Percentiles rank a stretch among this genome's conserved stretches.
phyloP scores from a whole-genome alignment of 2,113 vertebrate species.

The Pteropus alecto region DNA sequence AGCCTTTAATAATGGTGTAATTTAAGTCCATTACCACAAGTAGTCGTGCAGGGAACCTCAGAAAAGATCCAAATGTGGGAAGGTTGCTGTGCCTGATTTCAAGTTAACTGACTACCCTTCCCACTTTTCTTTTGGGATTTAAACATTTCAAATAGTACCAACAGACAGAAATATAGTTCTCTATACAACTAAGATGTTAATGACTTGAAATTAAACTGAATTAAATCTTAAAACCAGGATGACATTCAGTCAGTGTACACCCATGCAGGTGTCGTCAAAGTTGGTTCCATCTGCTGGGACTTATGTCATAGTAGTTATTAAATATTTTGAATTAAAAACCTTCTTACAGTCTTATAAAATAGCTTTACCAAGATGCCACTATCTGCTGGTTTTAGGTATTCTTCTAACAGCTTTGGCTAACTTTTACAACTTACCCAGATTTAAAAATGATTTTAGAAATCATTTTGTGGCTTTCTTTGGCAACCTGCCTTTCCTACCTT shows the following conservation, averaged over 20 bases:
- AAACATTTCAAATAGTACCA: not conserved
- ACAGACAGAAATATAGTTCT: not conserved
- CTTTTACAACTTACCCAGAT: not conserved
- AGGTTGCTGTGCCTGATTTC: not conserved
- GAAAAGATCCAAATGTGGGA: not conserved
- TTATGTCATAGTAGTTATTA: not conserved
- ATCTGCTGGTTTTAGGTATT: not conserved
- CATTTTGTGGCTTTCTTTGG: not conserved
- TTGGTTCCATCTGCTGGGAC: not conserved
- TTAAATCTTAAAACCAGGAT: not conserved
- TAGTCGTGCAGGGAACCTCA: not conserved
- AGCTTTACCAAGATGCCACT: not conserved
- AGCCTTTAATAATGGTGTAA: not conserved
- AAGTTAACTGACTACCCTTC: not conserved
- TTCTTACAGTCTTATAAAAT: not conserved
- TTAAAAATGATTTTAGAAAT: not conserved
- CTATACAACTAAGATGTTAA: not conserved
- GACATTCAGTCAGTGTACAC: not conserved
- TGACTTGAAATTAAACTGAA: constrained; percentile 4
- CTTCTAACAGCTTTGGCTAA: not conserved
- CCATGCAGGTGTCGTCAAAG: not conserved
- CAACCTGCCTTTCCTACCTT: not conserved
- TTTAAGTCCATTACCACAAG: not conserved
- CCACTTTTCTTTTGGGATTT: not conserved
- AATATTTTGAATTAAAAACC: not conserved